These are phyloP conservation scores for Grammatotria lemairii DNA, from an alignment of 2,113 vertebrate genomes.

Conservation along the genomic window DNA sequence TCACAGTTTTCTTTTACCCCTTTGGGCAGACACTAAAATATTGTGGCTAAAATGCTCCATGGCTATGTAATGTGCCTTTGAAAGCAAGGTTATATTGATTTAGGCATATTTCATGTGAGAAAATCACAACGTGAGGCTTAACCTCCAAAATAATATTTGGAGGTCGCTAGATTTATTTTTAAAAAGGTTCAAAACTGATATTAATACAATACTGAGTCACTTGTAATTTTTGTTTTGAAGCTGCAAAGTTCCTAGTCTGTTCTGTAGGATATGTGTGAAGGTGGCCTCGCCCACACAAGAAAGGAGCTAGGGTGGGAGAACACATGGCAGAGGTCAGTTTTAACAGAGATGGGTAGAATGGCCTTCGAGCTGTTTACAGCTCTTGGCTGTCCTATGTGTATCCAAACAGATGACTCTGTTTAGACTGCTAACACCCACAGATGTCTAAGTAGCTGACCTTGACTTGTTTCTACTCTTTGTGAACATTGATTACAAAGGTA, in stretches of 20 bases:
- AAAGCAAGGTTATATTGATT: neutral
- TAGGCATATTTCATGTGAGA: neutral
- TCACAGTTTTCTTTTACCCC: neutral
- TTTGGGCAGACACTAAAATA: neutral
- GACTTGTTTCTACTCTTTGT: neutral
- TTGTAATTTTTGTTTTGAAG: neutral
- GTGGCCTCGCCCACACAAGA: neutral
- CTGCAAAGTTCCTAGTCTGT: neutral
- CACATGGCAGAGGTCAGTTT: neutral
- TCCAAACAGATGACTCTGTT: neutral
- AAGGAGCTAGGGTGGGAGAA: neutral
- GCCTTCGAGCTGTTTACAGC: conserved; percentile 6
- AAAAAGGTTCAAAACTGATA: neutral
- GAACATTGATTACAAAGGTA: neutral
- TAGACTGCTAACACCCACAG: neutral
- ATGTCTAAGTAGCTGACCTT: conserved; percentile 7
- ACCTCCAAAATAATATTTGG: neutral
- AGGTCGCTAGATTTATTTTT: neutral
- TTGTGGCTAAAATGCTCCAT: neutral
- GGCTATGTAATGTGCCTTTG: neutral
- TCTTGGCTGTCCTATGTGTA: neutral
- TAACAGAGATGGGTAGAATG: neutral
- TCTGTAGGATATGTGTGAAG: neutral
- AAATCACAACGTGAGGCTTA: neutral
- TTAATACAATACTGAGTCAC: neutral